Evolutionary conservation across 2,113 vertebrate genomes (phyloP).

Genomic region (Perca fluviatilis): DNA sequence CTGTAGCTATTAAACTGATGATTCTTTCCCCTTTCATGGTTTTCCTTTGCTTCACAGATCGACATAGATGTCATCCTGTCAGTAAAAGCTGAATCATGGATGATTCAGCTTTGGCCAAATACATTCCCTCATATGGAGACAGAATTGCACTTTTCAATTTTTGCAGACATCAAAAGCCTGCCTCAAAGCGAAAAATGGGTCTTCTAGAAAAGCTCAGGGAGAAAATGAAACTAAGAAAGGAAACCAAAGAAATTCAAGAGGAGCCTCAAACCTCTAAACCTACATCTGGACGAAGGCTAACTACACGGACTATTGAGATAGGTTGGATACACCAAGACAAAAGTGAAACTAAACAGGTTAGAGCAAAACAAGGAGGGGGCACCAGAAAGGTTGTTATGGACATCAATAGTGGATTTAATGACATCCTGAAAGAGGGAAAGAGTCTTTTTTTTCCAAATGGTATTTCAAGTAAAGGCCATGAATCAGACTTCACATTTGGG

Average conservation of each 20-base stretch:
- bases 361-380: too few relatives aligned
- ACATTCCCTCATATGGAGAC: too few relatives aligned
- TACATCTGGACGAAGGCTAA: background rate
- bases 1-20: too few relatives aligned
- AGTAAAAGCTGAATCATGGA: too few relatives aligned
- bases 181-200: background rate
- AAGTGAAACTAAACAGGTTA: too few relatives aligned
- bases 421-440: slow-evolving; percentile 3
- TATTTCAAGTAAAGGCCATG: slow-evolving; percentile 11
- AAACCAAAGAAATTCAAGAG: background rate
- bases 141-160: background rate
- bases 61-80: too few relatives aligned
- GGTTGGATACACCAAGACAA: too few relatives aligned
- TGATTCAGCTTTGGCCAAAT: too few relatives aligned
- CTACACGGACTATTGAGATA: background rate
- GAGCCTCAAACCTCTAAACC: background rate
- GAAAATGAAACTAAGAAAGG: background rate
- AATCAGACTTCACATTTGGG: slow-evolving; percentile 15
- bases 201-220: background rate
- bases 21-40: too few relatives aligned
- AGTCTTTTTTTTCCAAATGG: slow-evolving; percentile 16
- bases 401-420: background rate
- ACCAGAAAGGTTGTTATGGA: too few relatives aligned
- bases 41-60: too few relatives aligned
- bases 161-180: background rate